These are phyloP conservation scores for Frankliniella intonsa DNA, from an alignment of 2,888 invertebrate species.

Conservation along the genomic window DNA sequence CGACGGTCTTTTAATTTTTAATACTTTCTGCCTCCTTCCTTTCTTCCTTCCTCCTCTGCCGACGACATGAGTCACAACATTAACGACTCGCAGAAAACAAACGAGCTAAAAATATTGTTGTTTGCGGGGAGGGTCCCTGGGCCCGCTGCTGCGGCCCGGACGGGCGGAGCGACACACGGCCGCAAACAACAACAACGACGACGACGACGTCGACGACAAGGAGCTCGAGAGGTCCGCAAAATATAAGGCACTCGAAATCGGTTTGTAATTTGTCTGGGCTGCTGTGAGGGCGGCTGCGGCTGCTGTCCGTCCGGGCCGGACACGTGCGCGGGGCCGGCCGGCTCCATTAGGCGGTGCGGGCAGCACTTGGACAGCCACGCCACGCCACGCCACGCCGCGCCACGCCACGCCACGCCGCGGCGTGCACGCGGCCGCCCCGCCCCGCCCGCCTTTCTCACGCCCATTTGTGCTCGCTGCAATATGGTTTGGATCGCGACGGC, in stretches of 20 bases:
- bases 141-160: too few species aligned
- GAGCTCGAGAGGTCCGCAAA: background rate
- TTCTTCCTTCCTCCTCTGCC: too few species aligned
- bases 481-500: background rate
- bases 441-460: background rate
- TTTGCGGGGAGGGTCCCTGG: too few species aligned
- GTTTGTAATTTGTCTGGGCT: slow-evolving; percentile 20
- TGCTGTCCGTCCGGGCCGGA: background rate
- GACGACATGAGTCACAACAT: too few species aligned
- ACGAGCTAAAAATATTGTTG: too few species aligned
- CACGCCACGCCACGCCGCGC: background rate
- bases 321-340: background rate
- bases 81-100: too few species aligned
- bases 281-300: background rate
- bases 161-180: background rate
- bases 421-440: background rate
- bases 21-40: too few species aligned
- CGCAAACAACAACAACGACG: background rate
- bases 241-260: background rate
- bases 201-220: too few species aligned
- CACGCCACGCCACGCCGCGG: background rate
- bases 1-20: too few species aligned
- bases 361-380: background rate
- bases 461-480: background rate
- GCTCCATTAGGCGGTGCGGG: background rate